Conservation (phyloP, 2,888 invertebrate species). For the Drosophila fungiperda region DNA sequence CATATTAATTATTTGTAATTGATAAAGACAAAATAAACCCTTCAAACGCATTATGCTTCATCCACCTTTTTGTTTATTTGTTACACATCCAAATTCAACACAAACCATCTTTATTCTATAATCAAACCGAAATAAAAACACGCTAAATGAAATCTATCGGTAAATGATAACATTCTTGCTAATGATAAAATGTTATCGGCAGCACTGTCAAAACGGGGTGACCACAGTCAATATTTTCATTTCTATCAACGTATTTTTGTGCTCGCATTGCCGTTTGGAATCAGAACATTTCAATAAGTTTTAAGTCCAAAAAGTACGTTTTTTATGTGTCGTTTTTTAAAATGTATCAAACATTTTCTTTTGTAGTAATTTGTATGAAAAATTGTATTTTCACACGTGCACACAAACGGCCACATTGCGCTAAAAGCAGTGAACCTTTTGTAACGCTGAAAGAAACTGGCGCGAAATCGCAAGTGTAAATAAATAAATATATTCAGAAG, state of each 20-base stretch:
- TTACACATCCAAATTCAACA: background rate
- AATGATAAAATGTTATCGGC: background rate
- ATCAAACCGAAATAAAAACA: background rate
- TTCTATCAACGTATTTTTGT: background rate
- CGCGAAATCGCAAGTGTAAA: constrained; percentile 40
- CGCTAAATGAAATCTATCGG: constrained; percentile 1
- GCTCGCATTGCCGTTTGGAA: background rate
- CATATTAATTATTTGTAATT: too few relatives aligned
- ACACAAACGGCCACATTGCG: constrained; percentile 30
- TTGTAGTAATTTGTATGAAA: background rate
- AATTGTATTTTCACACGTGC: constrained; percentile 6
- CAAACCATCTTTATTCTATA: background rate
- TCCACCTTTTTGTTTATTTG: background rate
- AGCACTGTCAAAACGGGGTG: constrained; percentile 7
- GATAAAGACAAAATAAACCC: background rate
- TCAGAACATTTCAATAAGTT: background rate
- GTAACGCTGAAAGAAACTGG: constrained; percentile 24
- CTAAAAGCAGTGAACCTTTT: background rate
- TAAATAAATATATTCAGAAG: constrained; percentile 6
- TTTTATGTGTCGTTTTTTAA: too few relatives aligned
- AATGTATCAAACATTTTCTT: background rate
- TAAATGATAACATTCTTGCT: background rate
- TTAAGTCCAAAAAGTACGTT: background rate
- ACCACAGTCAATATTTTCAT: background rate
- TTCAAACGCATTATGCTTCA: background rate